Percentiles rank a stretch among this genome's conserved stretches.
Conservation (phyloP, 1,140 invertebrate genomes). For the Macrocentrus cingulum region DNA sequence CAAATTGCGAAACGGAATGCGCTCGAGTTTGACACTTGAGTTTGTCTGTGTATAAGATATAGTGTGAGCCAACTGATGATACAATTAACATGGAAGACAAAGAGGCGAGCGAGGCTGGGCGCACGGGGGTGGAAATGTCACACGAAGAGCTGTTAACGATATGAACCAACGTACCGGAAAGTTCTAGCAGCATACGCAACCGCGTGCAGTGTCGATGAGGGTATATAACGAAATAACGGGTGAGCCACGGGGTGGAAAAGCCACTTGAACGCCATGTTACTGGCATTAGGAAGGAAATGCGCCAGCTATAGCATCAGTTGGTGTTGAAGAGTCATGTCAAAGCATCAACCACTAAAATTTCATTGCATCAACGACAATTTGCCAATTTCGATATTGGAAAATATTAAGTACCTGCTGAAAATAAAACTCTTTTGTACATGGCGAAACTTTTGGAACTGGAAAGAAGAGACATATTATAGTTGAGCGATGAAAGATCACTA, state of each 20-base stretch:
- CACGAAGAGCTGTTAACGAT: slow-evolving; percentile 27
- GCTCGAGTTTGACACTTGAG: too few relatives aligned
- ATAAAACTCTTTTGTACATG: too few relatives aligned
- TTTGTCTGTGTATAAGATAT: too few relatives aligned
- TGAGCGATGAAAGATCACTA: too few relatives aligned
- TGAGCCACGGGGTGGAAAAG: slow-evolving; percentile 17
- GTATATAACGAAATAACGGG: not conserved
- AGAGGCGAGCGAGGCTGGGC: not conserved
- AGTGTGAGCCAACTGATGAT: slow-evolving; percentile 26
- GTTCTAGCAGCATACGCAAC: slow-evolving; percentile 21
- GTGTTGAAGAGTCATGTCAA: slow-evolving; percentile 27
- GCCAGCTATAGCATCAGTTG: not conserved
- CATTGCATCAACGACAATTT: slow-evolving; percentile 18
- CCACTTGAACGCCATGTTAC: slow-evolving; percentile 26
- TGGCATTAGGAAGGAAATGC: slow-evolving; percentile 25
- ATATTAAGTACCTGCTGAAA: slow-evolving; percentile 2
- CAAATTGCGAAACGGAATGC: too few relatives aligned
- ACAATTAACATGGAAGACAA: slow-evolving; percentile 23
- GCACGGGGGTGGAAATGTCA: not conserved
- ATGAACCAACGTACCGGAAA: slow-evolving; percentile 25
- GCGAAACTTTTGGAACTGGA: too few relatives aligned
- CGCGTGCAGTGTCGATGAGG: slow-evolving; percentile 17
- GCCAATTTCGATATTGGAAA: not conserved
- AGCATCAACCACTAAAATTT: slow-evolving; percentile 25
- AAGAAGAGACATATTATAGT: too few relatives aligned